Base-by-base conservation (phyloP, 2,113 vertebrate genomes). In the Caranx ignobilis region DNA sequence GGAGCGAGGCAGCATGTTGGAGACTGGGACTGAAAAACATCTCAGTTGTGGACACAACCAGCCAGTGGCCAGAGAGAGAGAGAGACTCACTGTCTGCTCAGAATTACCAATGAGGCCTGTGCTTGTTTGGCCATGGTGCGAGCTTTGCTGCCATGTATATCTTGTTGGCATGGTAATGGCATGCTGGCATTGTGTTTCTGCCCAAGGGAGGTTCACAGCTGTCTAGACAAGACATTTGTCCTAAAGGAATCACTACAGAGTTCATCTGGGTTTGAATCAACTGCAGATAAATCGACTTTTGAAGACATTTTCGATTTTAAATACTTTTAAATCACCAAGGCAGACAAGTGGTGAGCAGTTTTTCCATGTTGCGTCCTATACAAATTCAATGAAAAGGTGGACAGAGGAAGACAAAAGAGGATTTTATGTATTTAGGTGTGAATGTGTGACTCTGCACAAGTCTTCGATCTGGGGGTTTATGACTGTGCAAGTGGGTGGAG, bases 61-160 rank as follows among this genome's bases (percentile, higher is more conserved):
- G n/a, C 3, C 4, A 61, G 56, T 66, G 45, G 41, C 41, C 26
- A 63, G 32, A 43, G 8, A 50, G 48, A 78, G 32, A 43, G 8
- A 50, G 48, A 78, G 54, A 43, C 41, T 2, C 48, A 5, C 13
- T 18, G 19, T 81, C 59, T 52, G 68, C 61, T 62, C 45, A 57
- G 69, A 77, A 74, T 77, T 35, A 57, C 71, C 11, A 43, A 81
- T 52, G 73, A 83, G 64, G 60, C 12, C 66, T 5, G 39, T 60
- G 65, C 80, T 82, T 83, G 76, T 86, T 69, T 62, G 74, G 52
- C 69, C 69, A 52, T 13, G 8, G 61, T 43, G 34, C 35, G 31
- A 8, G 54, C 12, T 5, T 21, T 69, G 31, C 59, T 85, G 71
- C 77, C 63, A 68, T 79, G 74, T 37, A 3, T 56, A 73, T 70